Conservation (phyloP, 2,888 invertebrate species). For the Epinotia ramella region DNA sequence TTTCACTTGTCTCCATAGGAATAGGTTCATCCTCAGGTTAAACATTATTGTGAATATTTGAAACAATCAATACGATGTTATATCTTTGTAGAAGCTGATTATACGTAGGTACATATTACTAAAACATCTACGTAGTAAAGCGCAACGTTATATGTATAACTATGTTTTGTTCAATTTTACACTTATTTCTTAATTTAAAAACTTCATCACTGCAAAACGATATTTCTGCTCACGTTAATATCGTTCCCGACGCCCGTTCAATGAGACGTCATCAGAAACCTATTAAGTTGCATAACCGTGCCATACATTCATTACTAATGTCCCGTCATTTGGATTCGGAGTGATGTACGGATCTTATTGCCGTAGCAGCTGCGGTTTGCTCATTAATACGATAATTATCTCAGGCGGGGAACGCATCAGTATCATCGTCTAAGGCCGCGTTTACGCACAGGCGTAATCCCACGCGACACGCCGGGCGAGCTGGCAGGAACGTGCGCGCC, state of each 20-base stretch:
- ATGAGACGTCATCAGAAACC: conserved; percentile 51
- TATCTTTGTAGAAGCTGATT: too few species aligned
- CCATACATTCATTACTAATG: conserved; percentile 67
- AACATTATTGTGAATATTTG: too few species aligned
- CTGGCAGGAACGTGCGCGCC: too few species aligned
- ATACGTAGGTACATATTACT: too few species aligned
- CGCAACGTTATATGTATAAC: too few species aligned
- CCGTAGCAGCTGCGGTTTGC: conserved; percentile 70
- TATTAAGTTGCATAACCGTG: conserved; percentile 61
- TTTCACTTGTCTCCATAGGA: too few species aligned
- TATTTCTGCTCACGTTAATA: conserved; percentile 9
- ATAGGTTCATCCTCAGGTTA: too few species aligned
- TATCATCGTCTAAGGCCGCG: conserved; percentile 49
- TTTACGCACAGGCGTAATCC: too few species aligned
- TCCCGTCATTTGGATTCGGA: conserved; percentile 63
- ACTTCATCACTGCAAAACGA: background rate
- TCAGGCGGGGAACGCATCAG: conserved; percentile 65
- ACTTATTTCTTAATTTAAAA: background rate
- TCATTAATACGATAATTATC: conserved; percentile 71
- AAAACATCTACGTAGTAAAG: too few species aligned
- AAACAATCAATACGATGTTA: too few species aligned
- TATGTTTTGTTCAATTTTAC: too few species aligned
- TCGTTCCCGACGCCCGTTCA: conserved; percentile 13
- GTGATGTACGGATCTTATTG: conserved; percentile 65
- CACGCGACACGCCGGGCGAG: too few species aligned